Evolutionary conservation across 2,797 vertebrate genomes (phyloP).

Genomic region (Paramormyrops hopkinsi): DNA sequence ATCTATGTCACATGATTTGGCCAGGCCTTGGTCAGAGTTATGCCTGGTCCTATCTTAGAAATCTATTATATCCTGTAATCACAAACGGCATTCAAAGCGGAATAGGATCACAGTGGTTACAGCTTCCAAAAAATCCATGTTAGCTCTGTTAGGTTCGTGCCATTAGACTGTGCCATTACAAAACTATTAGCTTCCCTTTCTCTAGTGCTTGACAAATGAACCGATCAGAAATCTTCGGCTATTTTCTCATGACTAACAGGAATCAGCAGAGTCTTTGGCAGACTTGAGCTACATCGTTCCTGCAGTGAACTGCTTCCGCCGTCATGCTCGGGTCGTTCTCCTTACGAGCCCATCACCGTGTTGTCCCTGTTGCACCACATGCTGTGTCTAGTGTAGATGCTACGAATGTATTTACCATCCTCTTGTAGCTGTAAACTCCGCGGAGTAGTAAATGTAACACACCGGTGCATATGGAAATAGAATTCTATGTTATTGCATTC

Average conservation of each 20-base stretch:
- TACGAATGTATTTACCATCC: neutral
- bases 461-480: neutral
- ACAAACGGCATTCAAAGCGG: neutral
- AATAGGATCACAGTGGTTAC: neutral
- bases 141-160: neutral
- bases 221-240: neutral
- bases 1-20: constrained; percentile 3
- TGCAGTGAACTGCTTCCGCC: neutral
- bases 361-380: neutral
- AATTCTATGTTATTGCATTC: neutral
- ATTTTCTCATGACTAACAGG: neutral
- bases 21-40: neutral
- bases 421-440: neutral
- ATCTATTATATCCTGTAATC: constrained; percentile 7
- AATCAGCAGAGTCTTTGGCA: neutral
- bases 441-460: neutral
- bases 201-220: neutral
- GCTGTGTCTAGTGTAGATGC: neutral
- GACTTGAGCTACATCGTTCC: neutral
- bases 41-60: neutral
- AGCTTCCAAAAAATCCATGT: neutral
- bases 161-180: constrained; percentile 1
- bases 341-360: neutral
- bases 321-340: neutral
- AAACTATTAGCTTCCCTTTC: neutral